phyloP scores from a whole-genome alignment of 2,797 vertebrate species.

The Microcaecilia unicolor region DNA sequence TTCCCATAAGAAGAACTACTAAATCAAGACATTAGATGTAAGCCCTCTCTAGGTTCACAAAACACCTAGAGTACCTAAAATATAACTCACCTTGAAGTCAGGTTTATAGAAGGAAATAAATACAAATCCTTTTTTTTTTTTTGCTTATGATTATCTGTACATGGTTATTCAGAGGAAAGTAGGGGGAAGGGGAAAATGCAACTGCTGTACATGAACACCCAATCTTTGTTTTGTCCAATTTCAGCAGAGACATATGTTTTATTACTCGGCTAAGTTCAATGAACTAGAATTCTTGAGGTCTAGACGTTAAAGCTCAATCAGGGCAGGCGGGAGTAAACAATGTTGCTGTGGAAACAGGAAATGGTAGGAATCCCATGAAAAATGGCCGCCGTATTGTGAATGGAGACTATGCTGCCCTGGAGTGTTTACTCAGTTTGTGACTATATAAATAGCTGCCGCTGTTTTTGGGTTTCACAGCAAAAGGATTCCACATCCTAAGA shows the following conservation, averaged over 20 bases:
- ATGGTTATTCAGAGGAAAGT: too few species aligned
- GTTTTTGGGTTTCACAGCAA: slow-evolving; percentile 70
- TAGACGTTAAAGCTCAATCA: slow-evolving; percentile 5
- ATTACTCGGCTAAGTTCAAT: background rate
- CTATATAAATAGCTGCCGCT: slow-evolving; percentile 70
- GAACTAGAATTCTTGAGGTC: slow-evolving; percentile 8
- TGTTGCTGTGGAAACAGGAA: slow-evolving; percentile 66
- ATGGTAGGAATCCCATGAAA: slow-evolving; percentile 57
- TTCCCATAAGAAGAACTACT: too few species aligned
- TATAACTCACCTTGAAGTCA: too few species aligned
- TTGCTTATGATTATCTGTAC: too few species aligned
- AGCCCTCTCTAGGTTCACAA: too few species aligned
- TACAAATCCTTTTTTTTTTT: too few species aligned
- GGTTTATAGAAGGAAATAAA: too few species aligned
- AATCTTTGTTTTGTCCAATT: background rate
- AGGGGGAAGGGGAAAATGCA: too few species aligned
- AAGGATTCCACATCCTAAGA: slow-evolving; percentile 60
- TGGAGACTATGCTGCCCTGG: slow-evolving; percentile 59
- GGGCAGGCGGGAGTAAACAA: background rate
- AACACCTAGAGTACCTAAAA: too few species aligned
- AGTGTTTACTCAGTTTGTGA: slow-evolving; percentile 61
- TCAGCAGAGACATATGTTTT: background rate
- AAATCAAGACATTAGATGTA: too few species aligned
- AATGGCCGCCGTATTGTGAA: slow-evolving; percentile 69
- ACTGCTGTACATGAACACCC: too few species aligned